Evolutionary conservation across 2,113 vertebrate genomes (phyloP).

Genomic region (Ptychochromis oligacanthus): DNA sequence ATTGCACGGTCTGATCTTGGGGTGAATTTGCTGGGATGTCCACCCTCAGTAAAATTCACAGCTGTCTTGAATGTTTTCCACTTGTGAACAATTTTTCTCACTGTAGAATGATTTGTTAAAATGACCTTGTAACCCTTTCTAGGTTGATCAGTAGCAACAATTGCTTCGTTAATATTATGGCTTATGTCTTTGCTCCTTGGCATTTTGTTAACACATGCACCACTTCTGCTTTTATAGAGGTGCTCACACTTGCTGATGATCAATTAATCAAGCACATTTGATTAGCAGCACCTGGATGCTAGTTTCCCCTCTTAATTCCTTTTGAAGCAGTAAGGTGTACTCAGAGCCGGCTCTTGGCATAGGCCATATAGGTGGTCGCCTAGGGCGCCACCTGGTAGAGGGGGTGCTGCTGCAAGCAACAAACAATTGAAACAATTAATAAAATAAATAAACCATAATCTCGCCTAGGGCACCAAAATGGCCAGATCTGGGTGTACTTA

Average conservation of each 20-base stretch:
- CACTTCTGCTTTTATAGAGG: neutral
- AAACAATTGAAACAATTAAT: too few relatives aligned
- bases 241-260: neutral
- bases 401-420: too few relatives aligned
- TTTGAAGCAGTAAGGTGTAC: neutral
- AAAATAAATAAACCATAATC: too few relatives aligned
- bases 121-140: neutral
- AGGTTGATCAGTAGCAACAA: neutral
- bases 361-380: too few relatives aligned
- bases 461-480: too few relatives aligned
- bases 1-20: neutral
- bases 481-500: too few relatives aligned
- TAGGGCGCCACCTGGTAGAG: too few relatives aligned
- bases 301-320: accelerated
- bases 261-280: neutral
- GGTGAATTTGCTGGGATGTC: neutral
- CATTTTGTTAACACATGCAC: neutral
- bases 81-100: neutral
- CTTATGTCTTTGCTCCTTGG: neutral
- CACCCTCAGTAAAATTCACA: neutral
- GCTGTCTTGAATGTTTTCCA: neutral
- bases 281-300: accelerated
- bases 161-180: neutral
- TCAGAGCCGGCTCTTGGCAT: too few relatives aligned
- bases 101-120: neutral